Base-by-base conservation (phyloP, 2,888 invertebrate genomes). In the Leptopterna dolabrata region DNA sequence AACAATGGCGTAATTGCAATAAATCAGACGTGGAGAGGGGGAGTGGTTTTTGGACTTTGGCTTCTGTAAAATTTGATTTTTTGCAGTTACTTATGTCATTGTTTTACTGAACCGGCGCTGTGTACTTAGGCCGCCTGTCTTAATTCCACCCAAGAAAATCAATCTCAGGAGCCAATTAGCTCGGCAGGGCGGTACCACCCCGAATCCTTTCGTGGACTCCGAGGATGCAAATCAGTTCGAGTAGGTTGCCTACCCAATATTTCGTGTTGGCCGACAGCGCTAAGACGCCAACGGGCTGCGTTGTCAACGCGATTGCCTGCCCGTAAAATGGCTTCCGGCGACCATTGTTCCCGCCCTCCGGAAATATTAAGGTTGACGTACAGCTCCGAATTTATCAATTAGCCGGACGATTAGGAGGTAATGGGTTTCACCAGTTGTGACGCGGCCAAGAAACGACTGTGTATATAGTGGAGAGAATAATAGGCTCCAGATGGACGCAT, bases 271-370 rank as follows among this genome's bases (percentile, higher is more conserved):
- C 63, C 63, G 55, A n/a, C 55, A 19, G 55, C 55, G 19, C n/a
- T 9, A 19, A 55, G 55, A 55, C 55, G 63, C 24, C 63, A 63
- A 63, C 24, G 27, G 63, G 19, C 63, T 6, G 11, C 24, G 63
- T 63, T 63, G 63, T 63, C 63, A 63, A 63, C 63, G 63, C 63
- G 63, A 63, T 63, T 24, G 24, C 63, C 63, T 19, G 24, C 24
- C 63, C 63, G 63, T 63, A 63, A 63, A 19, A 63, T 63, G 63
- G 63, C 63, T 63, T 63, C 63, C 63, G 63, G 24, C 63, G 19
- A 63, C 63, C 63, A 63, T 63, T 63, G 24, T 63, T 63, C 63
- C 63, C 63, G 63, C 63, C 63, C 63, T 19, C 63, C 63, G 63
- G 63, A 63, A 63, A 63, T 63, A 63, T 63, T 63, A 63, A 24